Percentiles rank a stretch among this genome's conserved stretches.
phyloP scores from a whole-genome alignment of 2,113 vertebrate genomes.

The Potamarius usumacintae region DNA sequence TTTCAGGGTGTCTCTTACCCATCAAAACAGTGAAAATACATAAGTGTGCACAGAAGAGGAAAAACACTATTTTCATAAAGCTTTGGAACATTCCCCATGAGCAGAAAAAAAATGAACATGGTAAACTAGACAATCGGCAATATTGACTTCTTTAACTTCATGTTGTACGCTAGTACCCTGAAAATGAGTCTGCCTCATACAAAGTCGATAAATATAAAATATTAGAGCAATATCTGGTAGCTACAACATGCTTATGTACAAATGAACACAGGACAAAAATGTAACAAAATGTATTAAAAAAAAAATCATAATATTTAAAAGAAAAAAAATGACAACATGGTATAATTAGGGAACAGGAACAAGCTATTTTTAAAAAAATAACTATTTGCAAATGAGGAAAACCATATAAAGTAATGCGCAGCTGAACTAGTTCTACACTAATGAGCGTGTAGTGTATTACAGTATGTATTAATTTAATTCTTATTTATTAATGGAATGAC shows the following conservation, averaged over 20 bases:
- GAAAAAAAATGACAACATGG: constrained; percentile 41
- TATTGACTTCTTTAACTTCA: constrained; percentile 56
- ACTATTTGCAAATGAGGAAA: not conserved
- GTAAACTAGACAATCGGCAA: constrained; percentile 56
- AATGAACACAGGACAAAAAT: constrained; percentile 64
- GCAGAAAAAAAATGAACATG: constrained; percentile 32
- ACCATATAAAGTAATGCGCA: constrained; percentile 18
- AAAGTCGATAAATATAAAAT: constrained; percentile 64
- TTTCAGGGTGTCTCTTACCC: constrained; percentile 55
- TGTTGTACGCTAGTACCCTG: constrained; percentile 58
- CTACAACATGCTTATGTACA: constrained; percentile 63
- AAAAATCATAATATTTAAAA: constrained; percentile 49
- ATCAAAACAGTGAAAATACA: constrained; percentile 62
- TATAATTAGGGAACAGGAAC: constrained; percentile 55
- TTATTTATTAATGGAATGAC: constrained; percentile 15
- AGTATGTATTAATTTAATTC: not conserved
- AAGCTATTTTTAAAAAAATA: constrained; percentile 23
- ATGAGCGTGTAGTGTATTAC: not conserved
- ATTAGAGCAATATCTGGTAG: constrained; percentile 52
- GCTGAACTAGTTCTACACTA: not conserved
- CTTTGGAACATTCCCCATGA: constrained; percentile 27
- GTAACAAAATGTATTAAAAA: constrained; percentile 47
- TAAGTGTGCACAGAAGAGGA: constrained; percentile 51
- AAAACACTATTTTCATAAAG: constrained; percentile 54
- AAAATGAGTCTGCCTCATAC: constrained; percentile 58